Conservation (phyloP, 2,113 vertebrate species). For the Misgurnus mizolepis region DNA sequence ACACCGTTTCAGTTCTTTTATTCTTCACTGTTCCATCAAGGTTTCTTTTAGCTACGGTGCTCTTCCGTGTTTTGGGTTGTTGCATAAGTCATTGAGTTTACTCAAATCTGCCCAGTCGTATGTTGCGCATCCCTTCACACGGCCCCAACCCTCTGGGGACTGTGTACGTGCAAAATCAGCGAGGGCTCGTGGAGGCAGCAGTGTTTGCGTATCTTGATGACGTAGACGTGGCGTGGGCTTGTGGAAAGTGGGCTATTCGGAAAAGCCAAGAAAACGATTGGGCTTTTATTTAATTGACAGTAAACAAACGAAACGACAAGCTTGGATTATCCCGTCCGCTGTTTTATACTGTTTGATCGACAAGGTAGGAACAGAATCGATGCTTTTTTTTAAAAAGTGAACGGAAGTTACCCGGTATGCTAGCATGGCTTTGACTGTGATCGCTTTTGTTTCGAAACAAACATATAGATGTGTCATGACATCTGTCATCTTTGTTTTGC, state of each 20-base stretch:
- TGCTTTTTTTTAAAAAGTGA: background rate
- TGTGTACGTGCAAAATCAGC: slow-evolving; percentile 50
- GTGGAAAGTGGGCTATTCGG: background rate
- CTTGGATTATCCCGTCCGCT: background rate
- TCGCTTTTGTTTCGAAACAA: background rate
- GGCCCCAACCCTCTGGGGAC: slow-evolving; percentile 9
- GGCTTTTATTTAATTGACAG: background rate
- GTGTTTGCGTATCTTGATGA: background rate
- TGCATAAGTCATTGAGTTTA: background rate
- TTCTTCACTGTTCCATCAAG: background rate
- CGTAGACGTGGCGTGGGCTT: background rate
- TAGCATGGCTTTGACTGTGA: background rate
- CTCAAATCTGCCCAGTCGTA: background rate
- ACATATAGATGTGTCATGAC: background rate
- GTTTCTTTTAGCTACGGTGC: background rate
- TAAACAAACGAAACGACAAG: background rate
- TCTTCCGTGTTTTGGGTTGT: background rate
- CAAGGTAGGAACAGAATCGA: slow-evolving; percentile 31
- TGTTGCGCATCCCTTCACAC: background rate
- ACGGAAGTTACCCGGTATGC: background rate
- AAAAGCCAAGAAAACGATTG: slow-evolving; percentile 25
- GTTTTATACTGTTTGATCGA: background rate
- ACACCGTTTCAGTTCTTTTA: background rate
- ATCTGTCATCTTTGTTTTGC: background rate
- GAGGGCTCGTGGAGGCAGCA: slow-evolving; percentile 15